Conservation (phyloP, 2,113 vertebrate species). For the Reinhardtius hippoglossoides region DNA sequence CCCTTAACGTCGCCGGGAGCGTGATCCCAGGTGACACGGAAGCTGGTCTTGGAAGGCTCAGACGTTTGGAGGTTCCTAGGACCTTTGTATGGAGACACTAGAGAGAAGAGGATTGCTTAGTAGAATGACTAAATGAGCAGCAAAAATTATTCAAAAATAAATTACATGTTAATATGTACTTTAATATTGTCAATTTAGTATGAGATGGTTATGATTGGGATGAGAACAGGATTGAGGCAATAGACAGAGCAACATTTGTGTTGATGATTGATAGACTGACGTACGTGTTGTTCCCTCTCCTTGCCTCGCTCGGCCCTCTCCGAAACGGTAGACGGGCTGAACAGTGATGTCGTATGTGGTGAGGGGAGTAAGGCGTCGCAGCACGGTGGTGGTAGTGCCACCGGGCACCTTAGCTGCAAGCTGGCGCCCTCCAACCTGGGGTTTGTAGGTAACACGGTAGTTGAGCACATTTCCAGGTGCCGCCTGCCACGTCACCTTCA, state of each 20-base stretch:
- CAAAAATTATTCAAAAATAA: background rate
- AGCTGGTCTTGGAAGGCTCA: conserved; percentile 93
- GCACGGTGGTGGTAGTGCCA: conserved; percentile 83
- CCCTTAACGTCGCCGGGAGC: conserved; percentile 93
- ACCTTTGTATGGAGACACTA: conserved; percentile 92
- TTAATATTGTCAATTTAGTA: no score
- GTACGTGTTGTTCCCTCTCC: conserved; percentile 96
- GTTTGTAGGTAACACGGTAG: conserved; percentile 92
- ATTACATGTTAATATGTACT: no score
- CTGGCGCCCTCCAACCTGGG: conserved; percentile 86
- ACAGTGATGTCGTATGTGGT: conserved; percentile 94
- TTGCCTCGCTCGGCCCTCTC: conserved; percentile 92
- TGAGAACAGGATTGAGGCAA: no score
- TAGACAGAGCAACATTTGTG: background rate
- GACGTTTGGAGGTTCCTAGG: conserved; percentile 96
- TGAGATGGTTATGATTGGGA: no score
- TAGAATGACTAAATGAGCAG: background rate
- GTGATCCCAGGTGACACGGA: conserved; percentile 95
- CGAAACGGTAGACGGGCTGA: conserved; percentile 89
- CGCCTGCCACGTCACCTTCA: conserved; percentile 92
- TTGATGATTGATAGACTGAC: conserved; percentile 46
- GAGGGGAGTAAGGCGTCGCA: conserved; percentile 88
- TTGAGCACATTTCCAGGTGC: conserved; percentile 92
- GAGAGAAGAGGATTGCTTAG: conserved; percentile 35
- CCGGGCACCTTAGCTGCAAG: conserved; percentile 88